Evolutionary conservation across 30 jellyfish, hydroid and myxozoan species (phyloP).

Genomic region (Catostylus mosaicus): DNA sequence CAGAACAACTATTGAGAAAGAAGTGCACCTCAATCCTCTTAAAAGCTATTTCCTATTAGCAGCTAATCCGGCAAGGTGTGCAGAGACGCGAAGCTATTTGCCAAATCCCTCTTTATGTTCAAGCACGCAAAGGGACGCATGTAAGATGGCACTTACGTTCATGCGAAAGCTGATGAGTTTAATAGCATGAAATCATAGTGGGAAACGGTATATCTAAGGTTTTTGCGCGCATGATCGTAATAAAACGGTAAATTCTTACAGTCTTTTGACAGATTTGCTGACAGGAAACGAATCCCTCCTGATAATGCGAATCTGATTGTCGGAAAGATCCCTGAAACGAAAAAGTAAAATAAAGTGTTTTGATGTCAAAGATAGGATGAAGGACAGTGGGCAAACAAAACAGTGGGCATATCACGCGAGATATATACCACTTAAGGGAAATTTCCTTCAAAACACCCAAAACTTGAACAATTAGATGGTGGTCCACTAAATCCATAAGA

Average conservation of each 20-base stretch:
- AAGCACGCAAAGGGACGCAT: not conserved
- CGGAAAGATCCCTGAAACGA: constrained; percentile 47
- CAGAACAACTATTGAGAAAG: not conserved
- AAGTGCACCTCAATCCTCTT: not conserved
- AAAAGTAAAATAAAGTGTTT: not conserved
- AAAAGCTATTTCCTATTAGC: constrained; percentile 18
- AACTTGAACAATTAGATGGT: no score
- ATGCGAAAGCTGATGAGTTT: no score
- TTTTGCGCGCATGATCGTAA: no score
- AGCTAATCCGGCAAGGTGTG: constrained; percentile 20
- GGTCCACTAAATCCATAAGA: no score
- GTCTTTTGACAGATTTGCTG: constrained; percentile 37
- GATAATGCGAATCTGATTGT: constrained; percentile 52
- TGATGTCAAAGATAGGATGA: not conserved
- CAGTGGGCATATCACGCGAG: no score
- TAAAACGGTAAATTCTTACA: constrained; percentile 40
- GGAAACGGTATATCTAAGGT: no score
- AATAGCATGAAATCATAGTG: no score
- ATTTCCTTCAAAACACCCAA: no score
- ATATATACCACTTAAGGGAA: no score
- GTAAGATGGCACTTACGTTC: no score
- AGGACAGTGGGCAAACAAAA: no score
- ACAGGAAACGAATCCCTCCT: constrained; percentile 63
- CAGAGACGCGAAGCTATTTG: not conserved
- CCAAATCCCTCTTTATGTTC: not conserved